phyloP scores from a whole-genome alignment of 2,113 vertebrate genomes.

The Meleagris gallopavo region DNA sequence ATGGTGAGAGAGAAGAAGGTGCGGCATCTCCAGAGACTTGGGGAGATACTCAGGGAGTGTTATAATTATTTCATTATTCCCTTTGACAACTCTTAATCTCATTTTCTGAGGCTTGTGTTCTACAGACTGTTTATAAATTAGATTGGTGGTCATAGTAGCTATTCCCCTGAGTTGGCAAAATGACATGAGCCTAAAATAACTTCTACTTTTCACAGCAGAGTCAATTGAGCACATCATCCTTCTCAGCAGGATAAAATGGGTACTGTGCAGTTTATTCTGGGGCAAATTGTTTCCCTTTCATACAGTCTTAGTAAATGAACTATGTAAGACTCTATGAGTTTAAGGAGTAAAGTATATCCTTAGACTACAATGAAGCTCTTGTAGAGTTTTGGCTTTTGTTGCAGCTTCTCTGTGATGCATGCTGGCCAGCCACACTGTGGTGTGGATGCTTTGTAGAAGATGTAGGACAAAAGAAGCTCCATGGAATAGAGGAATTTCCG shows the following conservation, averaged over 20 bases:
- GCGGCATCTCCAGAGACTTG: neutral
- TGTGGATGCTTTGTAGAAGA: neutral
- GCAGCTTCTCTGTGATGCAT: neutral
- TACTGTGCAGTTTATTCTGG: neutral
- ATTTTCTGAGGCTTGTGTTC: neutral
- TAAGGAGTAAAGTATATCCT: neutral
- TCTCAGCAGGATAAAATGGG: conserved; percentile 47
- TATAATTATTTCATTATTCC: neutral
- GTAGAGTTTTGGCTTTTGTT: neutral
- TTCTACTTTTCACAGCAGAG: conserved; percentile 59
- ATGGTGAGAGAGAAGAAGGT: conserved; percentile 13
- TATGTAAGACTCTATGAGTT: neutral
- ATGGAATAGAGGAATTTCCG: neutral
- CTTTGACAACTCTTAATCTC: conserved; percentile 31
- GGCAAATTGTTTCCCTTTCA: neutral
- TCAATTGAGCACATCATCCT: conserved; percentile 47
- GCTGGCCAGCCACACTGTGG: no score
- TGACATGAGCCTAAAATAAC: conserved; percentile 40
- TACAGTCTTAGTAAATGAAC: neutral
- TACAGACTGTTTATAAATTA: conserved; percentile 55
- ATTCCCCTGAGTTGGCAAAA: conserved; percentile 42
- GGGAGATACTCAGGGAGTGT: neutral
- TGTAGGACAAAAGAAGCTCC: neutral
- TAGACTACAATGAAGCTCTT: neutral
- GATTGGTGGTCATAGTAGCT: conserved; percentile 47